phyloP scores from a whole-genome alignment of 2,888 invertebrate species.

The Heliconius cydno region DNA sequence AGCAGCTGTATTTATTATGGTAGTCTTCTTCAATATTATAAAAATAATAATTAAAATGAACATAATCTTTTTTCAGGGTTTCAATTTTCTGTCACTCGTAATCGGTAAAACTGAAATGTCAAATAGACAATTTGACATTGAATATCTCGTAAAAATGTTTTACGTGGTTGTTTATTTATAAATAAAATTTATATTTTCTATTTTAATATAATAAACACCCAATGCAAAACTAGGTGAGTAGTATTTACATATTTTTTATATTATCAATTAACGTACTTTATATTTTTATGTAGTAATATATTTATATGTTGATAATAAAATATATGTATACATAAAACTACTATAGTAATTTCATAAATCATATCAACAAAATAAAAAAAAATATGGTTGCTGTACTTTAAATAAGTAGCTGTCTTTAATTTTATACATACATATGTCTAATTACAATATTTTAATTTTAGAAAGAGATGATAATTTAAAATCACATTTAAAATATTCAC shows the following conservation, averaged over 20 bases:
- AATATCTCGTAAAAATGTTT: background rate
- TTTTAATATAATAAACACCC: background rate
- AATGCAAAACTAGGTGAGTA: background rate
- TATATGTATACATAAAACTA: background rate
- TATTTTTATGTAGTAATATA: background rate
- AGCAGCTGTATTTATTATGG: no score
- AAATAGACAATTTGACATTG: constrained; percentile 2
- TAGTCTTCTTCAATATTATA: no score
- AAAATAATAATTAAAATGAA: no score
- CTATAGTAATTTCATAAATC: no score
- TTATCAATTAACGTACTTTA: background rate
- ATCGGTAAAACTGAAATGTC: background rate
- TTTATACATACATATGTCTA: background rate
- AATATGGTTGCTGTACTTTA: no score
- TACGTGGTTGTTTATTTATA: constrained; percentile 17
- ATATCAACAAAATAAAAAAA: no score
- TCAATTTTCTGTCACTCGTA: background rate
- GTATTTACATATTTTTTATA: background rate
- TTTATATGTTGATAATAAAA: background rate
- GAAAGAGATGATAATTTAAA: background rate
- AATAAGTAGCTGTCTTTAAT: background rate
- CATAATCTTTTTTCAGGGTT: background rate
- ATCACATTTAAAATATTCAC: background rate
- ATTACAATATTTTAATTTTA: background rate
- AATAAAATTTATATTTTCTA: background rate